Percentiles rank a stretch among this genome's conserved stretches.
phyloP scores from a whole-genome alignment of 2,113 vertebrate genomes.

The Brachirus orientalis region DNA sequence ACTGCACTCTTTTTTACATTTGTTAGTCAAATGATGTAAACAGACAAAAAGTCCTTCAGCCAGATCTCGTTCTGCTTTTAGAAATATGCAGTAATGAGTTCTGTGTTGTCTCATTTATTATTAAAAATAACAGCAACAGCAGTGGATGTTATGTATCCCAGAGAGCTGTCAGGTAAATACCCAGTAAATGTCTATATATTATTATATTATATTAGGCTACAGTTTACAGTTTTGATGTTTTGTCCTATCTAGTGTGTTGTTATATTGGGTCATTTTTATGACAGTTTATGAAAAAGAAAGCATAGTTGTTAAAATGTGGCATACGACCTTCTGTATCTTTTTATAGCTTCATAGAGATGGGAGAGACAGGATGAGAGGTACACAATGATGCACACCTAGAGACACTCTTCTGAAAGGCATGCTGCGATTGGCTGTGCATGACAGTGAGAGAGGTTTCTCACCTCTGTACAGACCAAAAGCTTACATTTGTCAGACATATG shows the following conservation, averaged over 20 bases:
- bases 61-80: slow-evolving; percentile 5
- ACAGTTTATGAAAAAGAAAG: background rate
- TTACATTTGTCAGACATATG: no score
- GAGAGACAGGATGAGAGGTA: no score
- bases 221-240: no score
- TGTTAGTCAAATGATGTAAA: slow-evolving; percentile 14
- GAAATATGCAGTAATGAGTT: background rate
- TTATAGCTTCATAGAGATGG: background rate
- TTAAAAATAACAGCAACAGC: background rate
- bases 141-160: background rate
- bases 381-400: no score
- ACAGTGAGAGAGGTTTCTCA: background rate
- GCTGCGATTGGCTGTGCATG: background rate
- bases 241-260: background rate
- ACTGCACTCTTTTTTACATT: slow-evolving; percentile 11
- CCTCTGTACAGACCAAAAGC: no score
- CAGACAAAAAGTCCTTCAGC: slow-evolving; percentile 6
- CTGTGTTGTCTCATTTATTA: slow-evolving; percentile 1
- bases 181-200: no score
- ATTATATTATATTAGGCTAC: no score
- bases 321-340: background rate
- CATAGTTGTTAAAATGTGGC: background rate
- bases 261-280: background rate
- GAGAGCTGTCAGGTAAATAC: slow-evolving; percentile 6
- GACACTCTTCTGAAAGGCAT: no score